phyloP scores from a whole-genome alignment of 2,797 vertebrate species.

The Siniperca scherzeri region DNA sequence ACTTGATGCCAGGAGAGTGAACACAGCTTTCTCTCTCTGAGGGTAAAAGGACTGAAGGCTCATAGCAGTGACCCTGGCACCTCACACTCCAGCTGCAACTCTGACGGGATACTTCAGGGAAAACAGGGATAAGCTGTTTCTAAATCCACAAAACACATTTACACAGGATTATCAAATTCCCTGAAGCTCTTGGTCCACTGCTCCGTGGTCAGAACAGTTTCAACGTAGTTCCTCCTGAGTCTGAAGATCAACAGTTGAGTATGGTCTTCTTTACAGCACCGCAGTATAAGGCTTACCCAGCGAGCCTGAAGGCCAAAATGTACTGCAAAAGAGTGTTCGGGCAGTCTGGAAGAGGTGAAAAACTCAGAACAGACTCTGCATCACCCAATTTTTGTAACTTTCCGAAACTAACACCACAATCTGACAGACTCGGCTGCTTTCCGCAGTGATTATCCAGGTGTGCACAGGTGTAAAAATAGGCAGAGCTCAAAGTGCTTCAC shows the following conservation, averaged over 20 bases:
- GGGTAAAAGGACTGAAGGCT: constrained; percentile 44
- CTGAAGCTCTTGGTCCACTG: constrained; percentile 43
- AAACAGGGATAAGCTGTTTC: constrained; percentile 62
- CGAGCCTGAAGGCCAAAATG: constrained; percentile 11
- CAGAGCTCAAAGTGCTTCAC: constrained; percentile 5
- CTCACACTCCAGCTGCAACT: constrained; percentile 52
- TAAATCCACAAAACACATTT: constrained; percentile 76
- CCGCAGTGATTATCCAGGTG: constrained; percentile 8
- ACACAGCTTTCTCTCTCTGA: constrained; percentile 36
- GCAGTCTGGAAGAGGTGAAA: neutral
- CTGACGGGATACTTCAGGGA: constrained; percentile 58
- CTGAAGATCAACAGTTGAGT: constrained; percentile 28
- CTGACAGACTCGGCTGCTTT: neutral
- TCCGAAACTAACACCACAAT: neutral
- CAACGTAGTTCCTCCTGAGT: constrained; percentile 19
- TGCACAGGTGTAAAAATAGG: neutral
- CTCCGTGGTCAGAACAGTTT: constrained; percentile 38
- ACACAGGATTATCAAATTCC: constrained; percentile 70
- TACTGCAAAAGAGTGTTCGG: neutral
- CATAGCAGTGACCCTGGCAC: constrained; percentile 60
- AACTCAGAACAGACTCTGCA: neutral
- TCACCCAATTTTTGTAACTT: neutral
- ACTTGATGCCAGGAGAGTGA: constrained; percentile 44
- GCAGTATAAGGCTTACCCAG: neutral
- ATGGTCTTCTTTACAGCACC: neutral